A percentile compares a stretch with the other conserved stretches of the same genome.
Evolutionary conservation across 1,140 invertebrate species (phyloP).

Genomic region (Bombus confusus): DNA sequence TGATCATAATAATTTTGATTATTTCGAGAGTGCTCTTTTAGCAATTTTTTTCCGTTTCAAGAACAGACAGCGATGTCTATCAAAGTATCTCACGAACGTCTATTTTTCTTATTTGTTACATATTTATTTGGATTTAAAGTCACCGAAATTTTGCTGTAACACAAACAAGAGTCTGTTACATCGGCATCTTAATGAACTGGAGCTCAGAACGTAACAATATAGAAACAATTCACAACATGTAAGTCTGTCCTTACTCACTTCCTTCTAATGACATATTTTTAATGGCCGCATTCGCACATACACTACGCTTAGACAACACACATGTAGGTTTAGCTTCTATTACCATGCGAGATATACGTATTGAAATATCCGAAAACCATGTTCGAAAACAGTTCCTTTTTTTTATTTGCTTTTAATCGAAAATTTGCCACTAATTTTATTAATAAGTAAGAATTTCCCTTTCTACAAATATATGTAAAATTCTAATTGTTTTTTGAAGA

Average conservation of each 20-base stretch:
- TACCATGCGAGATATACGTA: background rate
- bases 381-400: conserved; percentile 33
- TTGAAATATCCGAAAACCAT: conserved; percentile 4
- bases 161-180: conserved; percentile 83
- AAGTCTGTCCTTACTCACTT: conserved; percentile 79
- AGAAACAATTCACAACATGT: conserved; percentile 81
- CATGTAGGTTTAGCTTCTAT: conserved; percentile 42
- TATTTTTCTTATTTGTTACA: conserved; percentile 82
- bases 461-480: background rate
- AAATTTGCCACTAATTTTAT: background rate
- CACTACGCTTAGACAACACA: conserved; percentile 41
- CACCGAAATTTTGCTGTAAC: conserved; percentile 83
- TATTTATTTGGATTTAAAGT: conserved; percentile 83
- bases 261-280: conserved; percentile 68
- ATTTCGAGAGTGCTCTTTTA: conserved; percentile 56
- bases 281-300: conserved; percentile 61
- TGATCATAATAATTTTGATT: conserved; percentile 50
- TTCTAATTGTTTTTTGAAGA: background rate
- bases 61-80: conserved; percentile 40
- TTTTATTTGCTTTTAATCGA: background rate
- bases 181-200: conserved; percentile 82
- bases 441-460: background rate
- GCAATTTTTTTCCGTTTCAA: conserved; percentile 38
- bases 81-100: conserved; percentile 68
- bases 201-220: conserved; percentile 82